Evolutionary conservation across 53 echinoderm and acorn worm genomes (phyloP), one percentile per base, ranked within the genome.

Genomic region (Echinometra lucunter): DNA sequence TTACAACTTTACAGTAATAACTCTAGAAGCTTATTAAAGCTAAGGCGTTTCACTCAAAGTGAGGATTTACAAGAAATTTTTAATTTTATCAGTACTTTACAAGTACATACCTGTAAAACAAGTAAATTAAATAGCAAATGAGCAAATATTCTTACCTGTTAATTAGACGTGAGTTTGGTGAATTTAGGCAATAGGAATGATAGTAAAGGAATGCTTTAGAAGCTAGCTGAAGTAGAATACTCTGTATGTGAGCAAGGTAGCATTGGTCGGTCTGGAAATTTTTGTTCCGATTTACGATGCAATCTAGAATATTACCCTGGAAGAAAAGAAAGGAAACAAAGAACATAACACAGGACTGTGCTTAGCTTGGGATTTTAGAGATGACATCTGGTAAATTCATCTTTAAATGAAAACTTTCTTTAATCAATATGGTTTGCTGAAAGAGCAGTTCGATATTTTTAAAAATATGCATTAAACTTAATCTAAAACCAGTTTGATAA

Each of bases 181-280:
- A 95, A 58, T 96, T 96, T 23, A 99, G 96, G 83, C 97, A 98
- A 89, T 95, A 99, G 57, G 96, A 94, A 96, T 99, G 99, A 72
- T 99, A 98, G 88, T 96, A 99, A 2, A 98, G 95, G 95, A 92
- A 99, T 37, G 99, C 98, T 94, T 99, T 99, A 37, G 96, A 93
- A 47, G 99, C 96, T 57, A 97, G 83, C 89, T 96, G 97, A 34
- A 98, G 81, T 63, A 99, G 70, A 56, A 96, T 81, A 56, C 97
- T 93, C 42, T 98, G 97, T 23, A 99, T 96, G 66, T 94, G 97
- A 19, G 98, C 99, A 34, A 99, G 95, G 95, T 96, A 99, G 37
- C 96, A 91, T 72, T 96, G 97, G 83, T 99, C 98, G 27, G 91
- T 95, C 49, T 94, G 96, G 91, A 98, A 96, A 44, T 95, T 94